Evolutionary conservation across 2,888 invertebrate species (phyloP).

Genomic region (Ophioninae sp.): DNA sequence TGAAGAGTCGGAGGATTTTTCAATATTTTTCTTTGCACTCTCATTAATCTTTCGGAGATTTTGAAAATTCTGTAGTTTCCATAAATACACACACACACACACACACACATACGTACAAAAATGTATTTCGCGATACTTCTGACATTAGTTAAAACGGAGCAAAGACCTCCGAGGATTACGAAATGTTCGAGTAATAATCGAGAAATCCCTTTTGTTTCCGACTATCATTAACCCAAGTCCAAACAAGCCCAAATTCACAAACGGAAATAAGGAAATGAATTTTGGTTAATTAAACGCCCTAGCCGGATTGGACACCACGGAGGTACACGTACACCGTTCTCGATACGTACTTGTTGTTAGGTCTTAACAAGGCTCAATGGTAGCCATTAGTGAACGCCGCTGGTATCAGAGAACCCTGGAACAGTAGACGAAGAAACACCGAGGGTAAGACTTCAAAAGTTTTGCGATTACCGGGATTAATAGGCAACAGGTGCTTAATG

Average conservation of each 20-base stretch:
- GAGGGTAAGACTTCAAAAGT: slow-evolving; percentile 56
- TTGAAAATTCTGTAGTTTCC: no score
- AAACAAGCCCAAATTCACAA: not conserved
- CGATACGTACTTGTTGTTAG: slow-evolving; percentile 78
- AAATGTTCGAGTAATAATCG: not conserved
- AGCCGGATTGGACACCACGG: slow-evolving; percentile 48
- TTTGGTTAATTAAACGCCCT: no score
- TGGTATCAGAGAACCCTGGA: slow-evolving; percentile 98
- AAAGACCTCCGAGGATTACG: not conserved
- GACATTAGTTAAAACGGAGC: not conserved
- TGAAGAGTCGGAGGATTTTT: not conserved
- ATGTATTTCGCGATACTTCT: not conserved
- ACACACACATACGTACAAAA: no score
- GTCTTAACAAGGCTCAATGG: slow-evolving; percentile 87
- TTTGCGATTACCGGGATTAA: slow-evolving; percentile 41
- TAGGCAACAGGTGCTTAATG: slow-evolving; percentile 34
- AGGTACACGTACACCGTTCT: slow-evolving; percentile 46
- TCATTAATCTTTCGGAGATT: no score
- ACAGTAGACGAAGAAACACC: slow-evolving; percentile 78
- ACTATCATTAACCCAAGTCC: no score
- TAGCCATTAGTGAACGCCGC: slow-evolving; percentile 99
- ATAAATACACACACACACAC: not conserved
- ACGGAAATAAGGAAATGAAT: not conserved
- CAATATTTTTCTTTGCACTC: no score
- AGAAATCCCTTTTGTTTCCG: no score